A percentile compares a stretch with the other conserved stretches of the same genome.
Evolutionary conservation across 2,888 invertebrate species (phyloP).

Genomic region (Epistrophe grossulariae): DNA sequence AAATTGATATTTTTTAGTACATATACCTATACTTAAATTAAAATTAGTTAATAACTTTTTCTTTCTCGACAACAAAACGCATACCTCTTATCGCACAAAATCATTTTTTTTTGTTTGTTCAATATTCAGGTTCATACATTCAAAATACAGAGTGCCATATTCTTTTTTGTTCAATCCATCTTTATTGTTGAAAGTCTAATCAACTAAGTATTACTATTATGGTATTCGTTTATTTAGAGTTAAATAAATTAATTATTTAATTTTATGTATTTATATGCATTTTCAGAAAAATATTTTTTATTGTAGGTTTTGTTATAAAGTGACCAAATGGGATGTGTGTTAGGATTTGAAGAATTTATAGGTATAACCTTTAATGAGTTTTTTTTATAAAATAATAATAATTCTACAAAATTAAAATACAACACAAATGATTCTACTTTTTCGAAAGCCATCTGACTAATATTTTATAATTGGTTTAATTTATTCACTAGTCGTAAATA

Average conservation of each 20-base stretch:
- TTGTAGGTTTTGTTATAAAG: background rate
- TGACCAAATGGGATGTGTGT: background rate
- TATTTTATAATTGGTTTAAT: too few species aligned
- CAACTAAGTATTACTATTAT: background rate
- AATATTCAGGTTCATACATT: background rate
- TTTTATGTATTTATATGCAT: background rate
- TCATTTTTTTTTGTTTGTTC: conserved; percentile 9
- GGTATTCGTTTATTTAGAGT: background rate
- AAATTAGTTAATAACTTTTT: conserved; percentile 13
- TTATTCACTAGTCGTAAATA: too few species aligned
- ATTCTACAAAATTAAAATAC: too few species aligned
- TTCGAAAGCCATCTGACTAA: background rate
- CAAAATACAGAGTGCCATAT: background rate
- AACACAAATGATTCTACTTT: background rate
- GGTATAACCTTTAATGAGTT: too few species aligned
- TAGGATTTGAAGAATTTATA: background rate
- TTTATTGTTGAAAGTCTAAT: background rate
- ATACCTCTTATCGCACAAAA: conserved; percentile 7
- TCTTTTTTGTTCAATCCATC: conserved; percentile 1
- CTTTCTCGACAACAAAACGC: background rate
- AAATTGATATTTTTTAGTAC: conserved; percentile 11
- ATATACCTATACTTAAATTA: background rate
- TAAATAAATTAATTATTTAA: background rate
- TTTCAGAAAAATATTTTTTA: background rate
- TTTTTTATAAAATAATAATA: too few species aligned